Evolutionary conservation across 2,888 invertebrate genomes (phyloP).

Genomic region (Stenotaenia linearis): DNA sequence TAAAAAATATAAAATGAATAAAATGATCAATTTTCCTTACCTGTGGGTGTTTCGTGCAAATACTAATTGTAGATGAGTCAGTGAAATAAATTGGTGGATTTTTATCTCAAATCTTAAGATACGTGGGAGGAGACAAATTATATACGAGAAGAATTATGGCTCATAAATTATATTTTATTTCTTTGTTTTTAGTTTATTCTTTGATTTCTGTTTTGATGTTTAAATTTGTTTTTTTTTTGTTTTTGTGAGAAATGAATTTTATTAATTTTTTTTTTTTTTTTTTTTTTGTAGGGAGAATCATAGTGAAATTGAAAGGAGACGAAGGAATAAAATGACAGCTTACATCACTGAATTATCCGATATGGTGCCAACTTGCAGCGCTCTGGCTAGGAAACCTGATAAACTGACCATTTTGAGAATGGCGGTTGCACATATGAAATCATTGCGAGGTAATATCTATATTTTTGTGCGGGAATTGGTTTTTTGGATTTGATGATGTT

Average conservation of each 20-base stretch:
- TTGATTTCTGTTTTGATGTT: conserved; percentile 39
- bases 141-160: background rate
- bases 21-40: no score
- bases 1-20: no score
- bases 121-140: conserved; percentile 8
- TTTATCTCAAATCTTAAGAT: background rate
- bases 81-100: background rate
- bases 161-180: background rate
- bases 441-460: conserved; percentile 67
- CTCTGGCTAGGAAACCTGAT: conserved; percentile 95
- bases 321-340: conserved; percentile 99
- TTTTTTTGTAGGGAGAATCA: conserved; percentile 77
- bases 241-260: background rate
- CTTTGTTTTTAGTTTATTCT: background rate
- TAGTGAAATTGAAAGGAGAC: conserved; percentile 95
- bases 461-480: no score
- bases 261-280: conserved; percentile 30
- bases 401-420: conserved; percentile 97
- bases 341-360: conserved; percentile 99
- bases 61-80: background rate
- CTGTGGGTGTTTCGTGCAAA: background rate
- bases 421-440: conserved; percentile 99
- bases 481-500: background rate
- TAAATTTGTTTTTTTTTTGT: background rate
- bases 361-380: conserved; percentile 99